Percentiles rank a stretch among this genome's conserved stretches.
phyloP scores from a whole-genome alignment of 2,113 vertebrate species.

The Amphiprion percula region DNA sequence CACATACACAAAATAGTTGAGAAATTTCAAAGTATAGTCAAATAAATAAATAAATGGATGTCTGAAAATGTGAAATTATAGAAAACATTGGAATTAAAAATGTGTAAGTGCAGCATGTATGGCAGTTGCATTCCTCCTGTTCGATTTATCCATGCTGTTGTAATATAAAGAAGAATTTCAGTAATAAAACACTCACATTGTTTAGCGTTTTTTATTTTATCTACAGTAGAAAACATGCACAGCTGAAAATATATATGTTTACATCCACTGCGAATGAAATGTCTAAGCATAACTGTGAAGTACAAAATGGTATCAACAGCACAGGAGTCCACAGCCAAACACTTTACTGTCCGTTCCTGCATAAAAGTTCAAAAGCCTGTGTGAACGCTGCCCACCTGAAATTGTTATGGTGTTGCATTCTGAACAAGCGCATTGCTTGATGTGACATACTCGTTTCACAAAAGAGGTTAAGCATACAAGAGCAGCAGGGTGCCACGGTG shows the following conservation, averaged over 20 bases:
- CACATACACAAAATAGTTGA: too few species aligned
- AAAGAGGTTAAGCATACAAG: constrained; percentile 52
- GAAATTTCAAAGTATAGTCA: too few species aligned
- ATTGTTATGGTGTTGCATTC: constrained; percentile 20
- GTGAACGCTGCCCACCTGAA: constrained; percentile 50
- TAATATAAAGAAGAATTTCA: not conserved
- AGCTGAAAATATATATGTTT: not conserved
- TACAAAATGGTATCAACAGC: constrained; percentile 10
- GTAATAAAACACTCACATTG: not conserved
- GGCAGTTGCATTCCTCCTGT: too few species aligned
- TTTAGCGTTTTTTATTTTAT: constrained; percentile 19
- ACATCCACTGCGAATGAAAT: not conserved
- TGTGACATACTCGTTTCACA: constrained; percentile 48
- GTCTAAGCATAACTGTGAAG: not conserved
- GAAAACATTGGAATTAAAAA: too few species aligned
- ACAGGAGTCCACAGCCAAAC: constrained; percentile 9
- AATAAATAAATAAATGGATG: too few species aligned
- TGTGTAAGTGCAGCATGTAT: too few species aligned
- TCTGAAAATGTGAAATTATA: too few species aligned
- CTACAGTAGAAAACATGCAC: not conserved
- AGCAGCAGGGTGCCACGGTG: constrained; percentile 5
- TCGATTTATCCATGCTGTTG: not conserved
- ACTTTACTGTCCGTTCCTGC: constrained; percentile 1
- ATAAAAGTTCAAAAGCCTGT: constrained; percentile 21
- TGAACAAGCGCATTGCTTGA: constrained; percentile 36